These are phyloP conservation scores for Mus spicilegus DNA, from an alignment of 2,113 vertebrate genomes.

Conservation along the genomic window DNA sequence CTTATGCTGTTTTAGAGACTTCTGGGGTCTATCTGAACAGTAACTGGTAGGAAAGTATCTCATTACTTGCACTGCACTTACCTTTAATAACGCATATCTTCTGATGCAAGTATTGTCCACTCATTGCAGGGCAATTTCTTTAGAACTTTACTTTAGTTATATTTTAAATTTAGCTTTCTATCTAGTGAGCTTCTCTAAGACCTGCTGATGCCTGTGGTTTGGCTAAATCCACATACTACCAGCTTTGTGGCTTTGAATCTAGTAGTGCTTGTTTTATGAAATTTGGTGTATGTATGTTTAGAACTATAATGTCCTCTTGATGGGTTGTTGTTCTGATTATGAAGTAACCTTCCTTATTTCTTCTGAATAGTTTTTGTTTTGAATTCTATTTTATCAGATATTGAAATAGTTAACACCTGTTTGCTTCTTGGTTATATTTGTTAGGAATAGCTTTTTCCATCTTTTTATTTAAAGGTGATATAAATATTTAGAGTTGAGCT, in stretches of 20 bases:
- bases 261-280: not conserved
- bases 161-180: not conserved
- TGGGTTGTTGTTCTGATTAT: not conserved
- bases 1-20: not conserved
- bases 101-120: not conserved
- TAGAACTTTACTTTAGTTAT: conserved; percentile 4
- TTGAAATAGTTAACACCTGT: not conserved
- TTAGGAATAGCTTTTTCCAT: not conserved
- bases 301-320: not conserved
- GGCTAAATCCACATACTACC: not conserved
- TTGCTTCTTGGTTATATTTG: not conserved
- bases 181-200: not conserved
- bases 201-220: not conserved
- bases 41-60: not conserved
- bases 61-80: not conserved
- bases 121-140: not conserved
- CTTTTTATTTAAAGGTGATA: not conserved
- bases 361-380: conserved; percentile 1
- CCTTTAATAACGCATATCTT: not conserved
- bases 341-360: not conserved
- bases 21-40: not conserved
- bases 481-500: not conserved
- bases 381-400: not conserved
- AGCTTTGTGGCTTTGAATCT: not conserved
- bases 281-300: not conserved